A percentile compares a stretch with the other conserved stretches of the same genome.
Conservation (phyloP, 2,797 vertebrate species). For the Anableps anableps region DNA sequence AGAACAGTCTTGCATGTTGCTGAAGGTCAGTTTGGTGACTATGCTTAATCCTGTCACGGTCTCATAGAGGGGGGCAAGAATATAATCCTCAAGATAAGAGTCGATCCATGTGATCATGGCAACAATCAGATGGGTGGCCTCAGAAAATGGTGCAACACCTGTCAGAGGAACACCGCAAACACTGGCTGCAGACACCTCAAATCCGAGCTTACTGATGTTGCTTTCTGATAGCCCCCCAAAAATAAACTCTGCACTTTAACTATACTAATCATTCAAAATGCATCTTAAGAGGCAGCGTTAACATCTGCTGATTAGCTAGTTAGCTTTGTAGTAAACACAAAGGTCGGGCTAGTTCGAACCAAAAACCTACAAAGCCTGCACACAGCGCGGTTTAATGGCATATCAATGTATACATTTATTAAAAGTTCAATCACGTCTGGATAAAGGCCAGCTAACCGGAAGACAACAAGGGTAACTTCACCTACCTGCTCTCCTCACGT, state of each 20-base stretch:
- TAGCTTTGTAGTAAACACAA: slow-evolving; percentile 32
- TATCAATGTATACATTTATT: neutral
- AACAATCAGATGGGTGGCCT: neutral
- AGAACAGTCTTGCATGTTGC: neutral
- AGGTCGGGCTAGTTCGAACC: slow-evolving; percentile 39
- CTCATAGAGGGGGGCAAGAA: neutral
- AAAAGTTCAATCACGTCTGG: neutral
- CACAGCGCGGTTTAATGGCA: neutral
- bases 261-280: neutral
- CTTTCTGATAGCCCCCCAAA: neutral
- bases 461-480: slow-evolving; percentile 26
- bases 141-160: slow-evolving; percentile 11
- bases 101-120: neutral
- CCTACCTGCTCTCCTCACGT: slow-evolving; percentile 76
- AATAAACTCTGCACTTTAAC: neutral
- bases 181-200: neutral
- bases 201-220: neutral
- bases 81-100: neutral
- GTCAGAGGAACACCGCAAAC: neutral
- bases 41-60: neutral
- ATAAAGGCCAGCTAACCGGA: slow-evolving; percentile 2
- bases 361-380: neutral
- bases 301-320: slow-evolving; percentile 29
- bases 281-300: neutral
- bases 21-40: neutral